phyloP scores from a whole-genome alignment of 2,888 invertebrate genomes.

The Lypha dubia region DNA sequence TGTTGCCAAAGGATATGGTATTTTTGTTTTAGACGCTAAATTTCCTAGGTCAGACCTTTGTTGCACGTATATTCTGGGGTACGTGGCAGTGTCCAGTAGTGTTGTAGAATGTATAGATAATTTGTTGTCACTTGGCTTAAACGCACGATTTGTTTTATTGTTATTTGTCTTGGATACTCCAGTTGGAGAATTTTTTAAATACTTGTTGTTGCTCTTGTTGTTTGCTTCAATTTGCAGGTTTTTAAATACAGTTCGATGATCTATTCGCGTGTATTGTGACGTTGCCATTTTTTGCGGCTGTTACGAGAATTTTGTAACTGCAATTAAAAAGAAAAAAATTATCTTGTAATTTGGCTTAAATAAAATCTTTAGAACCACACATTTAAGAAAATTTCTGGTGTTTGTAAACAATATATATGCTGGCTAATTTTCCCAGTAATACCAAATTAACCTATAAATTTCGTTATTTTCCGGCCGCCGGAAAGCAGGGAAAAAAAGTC shows the following conservation, averaged over 20 bases:
- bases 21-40: slow-evolving; percentile 75
- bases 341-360: neutral
- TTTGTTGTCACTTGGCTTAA: slow-evolving; percentile 44
- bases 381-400: neutral
- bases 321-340: slow-evolving; percentile 3
- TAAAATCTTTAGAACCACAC: neutral
- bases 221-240: slow-evolving; percentile 52
- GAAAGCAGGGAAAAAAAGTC: no score
- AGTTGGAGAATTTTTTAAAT: slow-evolving; percentile 10
- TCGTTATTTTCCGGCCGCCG: no score
- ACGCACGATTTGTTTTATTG: slow-evolving; percentile 44
- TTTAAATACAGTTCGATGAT: slow-evolving; percentile 63
- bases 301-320: slow-evolving; percentile 46
- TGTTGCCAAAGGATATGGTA: slow-evolving; percentile 75
- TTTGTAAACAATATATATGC: no score
- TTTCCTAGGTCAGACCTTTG: slow-evolving; percentile 44
- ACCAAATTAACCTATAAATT: no score
- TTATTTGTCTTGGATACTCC: slow-evolving; percentile 66
- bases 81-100: slow-evolving; percentile 51
- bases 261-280: slow-evolving; percentile 60
- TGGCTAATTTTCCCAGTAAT: no score
- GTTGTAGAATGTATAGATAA: slow-evolving; percentile 1
- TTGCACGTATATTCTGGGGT: slow-evolving; percentile 30
- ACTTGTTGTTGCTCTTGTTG: slow-evolving; percentile 15
- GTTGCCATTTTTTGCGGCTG: slow-evolving; percentile 51